Percentiles rank a stretch among this genome's conserved stretches.
Evolutionary conservation across 2,888 invertebrate species (phyloP).

Genomic region (Machimus atricapillus): DNA sequence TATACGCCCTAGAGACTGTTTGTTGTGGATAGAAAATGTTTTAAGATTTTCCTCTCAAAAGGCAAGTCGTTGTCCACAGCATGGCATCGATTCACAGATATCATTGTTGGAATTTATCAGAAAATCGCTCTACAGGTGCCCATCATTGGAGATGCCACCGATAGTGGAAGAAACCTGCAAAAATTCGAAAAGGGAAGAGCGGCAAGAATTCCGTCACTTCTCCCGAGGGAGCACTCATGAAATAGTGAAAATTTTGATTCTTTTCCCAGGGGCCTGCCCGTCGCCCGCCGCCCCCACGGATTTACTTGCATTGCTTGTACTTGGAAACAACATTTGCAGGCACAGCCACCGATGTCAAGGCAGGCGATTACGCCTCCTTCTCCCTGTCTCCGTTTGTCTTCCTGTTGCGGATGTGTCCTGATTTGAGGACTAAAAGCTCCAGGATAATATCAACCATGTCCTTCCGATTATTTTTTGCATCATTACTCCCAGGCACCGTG

Average conservation of each 20-base stretch:
- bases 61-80: background rate
- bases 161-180: background rate
- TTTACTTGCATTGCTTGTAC: background rate
- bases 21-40: background rate
- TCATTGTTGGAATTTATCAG: slow-evolving; percentile 17
- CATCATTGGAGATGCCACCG: background rate
- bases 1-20: background rate
- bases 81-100: background rate
- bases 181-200: background rate
- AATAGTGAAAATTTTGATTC: slow-evolving; percentile 15
- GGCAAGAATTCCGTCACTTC: background rate
- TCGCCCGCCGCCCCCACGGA: background rate
- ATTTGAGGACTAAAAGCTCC: slow-evolving; percentile 42
- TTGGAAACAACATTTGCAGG: slow-evolving; percentile 32
- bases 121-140: slow-evolving; percentile 13
- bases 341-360: background rate
- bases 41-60: background rate
- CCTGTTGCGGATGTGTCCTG: slow-evolving; percentile 28
- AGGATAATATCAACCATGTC: slow-evolving; percentile 44
- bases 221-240: background rate
- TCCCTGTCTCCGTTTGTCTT: background rate
- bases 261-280: background rate
- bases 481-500: background rate
- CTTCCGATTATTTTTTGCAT: slow-evolving; percentile 43
- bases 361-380: slow-evolving; percentile 1